Percentiles rank a stretch among this genome's conserved stretches.
Conservation (phyloP, 2,113 vertebrate species). For the Mirza zaza region DNA sequence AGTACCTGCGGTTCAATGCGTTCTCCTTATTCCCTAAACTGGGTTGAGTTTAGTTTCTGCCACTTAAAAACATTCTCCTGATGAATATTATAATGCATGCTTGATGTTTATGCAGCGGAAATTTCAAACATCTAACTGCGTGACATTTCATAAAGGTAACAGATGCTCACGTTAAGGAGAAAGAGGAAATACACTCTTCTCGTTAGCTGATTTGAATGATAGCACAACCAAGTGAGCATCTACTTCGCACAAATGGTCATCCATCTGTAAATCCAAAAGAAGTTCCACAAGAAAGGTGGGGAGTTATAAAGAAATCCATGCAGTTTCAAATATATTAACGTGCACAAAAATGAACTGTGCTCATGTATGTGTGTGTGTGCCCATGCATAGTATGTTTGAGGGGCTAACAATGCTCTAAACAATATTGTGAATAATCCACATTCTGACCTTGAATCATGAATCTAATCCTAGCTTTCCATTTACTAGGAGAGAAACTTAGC, state of each 20-base stretch:
- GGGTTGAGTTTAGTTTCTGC: not conserved
- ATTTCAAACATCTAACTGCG: not conserved
- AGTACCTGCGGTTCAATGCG: not conserved
- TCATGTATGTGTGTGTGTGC: not conserved
- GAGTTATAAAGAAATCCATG: not conserved
- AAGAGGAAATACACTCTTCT: not conserved
- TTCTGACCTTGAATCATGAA: not conserved
- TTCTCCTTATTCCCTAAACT: not conserved
- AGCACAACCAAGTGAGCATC: not conserved
- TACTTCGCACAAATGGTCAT: not conserved
- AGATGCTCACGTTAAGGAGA: not conserved
- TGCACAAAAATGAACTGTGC: not conserved
- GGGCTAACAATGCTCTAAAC: not conserved
- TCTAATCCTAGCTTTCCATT: not conserved
- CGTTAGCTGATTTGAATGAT: not conserved
- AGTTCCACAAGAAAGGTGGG: not conserved
- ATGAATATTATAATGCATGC: not conserved
- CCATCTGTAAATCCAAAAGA: not conserved
- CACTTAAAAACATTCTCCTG: not conserved
- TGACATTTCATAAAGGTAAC: not conserved
- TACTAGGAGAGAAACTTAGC: not conserved
- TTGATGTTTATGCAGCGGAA: not conserved
- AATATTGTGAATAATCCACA: not conserved
- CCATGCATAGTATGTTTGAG: not conserved
- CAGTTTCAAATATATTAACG: not conserved